A percentile compares a stretch with the other conserved stretches of the same genome.
Evolutionary conservation across 2,888 invertebrate species (phyloP).

Genomic region (Argyresthia albistria): DNA sequence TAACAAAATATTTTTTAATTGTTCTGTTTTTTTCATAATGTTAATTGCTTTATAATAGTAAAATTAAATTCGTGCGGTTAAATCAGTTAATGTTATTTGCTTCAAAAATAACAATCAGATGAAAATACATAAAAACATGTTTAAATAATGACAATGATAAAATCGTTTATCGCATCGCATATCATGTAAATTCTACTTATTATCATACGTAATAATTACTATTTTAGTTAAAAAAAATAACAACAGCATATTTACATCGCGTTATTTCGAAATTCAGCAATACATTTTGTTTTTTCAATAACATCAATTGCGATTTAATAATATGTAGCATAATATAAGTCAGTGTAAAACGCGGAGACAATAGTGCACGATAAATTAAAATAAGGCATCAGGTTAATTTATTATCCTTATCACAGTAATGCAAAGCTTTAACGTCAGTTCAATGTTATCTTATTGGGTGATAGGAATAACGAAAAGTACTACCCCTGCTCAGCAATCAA

Average conservation of each 20-base stretch:
- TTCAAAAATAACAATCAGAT: slow-evolving; percentile 33
- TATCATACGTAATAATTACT: slow-evolving; percentile 8
- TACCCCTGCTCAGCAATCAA: too few species aligned
- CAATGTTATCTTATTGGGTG: not conserved
- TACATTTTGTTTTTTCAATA: not conserved
- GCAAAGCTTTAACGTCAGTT: slow-evolving; percentile 16
- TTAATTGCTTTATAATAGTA: slow-evolving; percentile 29
- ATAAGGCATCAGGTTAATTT: slow-evolving; percentile 29
- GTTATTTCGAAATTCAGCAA: not conserved
- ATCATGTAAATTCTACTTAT: too few species aligned
- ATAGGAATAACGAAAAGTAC: too few species aligned
- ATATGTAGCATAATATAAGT: not conserved
- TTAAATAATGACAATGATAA: too few species aligned
- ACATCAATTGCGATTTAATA: too few species aligned
- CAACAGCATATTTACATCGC: not conserved
- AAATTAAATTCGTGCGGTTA: slow-evolving; percentile 66
- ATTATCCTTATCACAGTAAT: slow-evolving; percentile 42
- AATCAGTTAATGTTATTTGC: slow-evolving; percentile 33
- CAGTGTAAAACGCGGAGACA: slow-evolving; percentile 7
- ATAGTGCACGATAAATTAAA: slow-evolving; percentile 19
- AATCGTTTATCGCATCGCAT: too few species aligned
- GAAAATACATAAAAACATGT: slow-evolving; percentile 11
- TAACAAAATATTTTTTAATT: slow-evolving; percentile 49
- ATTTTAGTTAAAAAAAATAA: not conserved
- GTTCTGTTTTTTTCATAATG: slow-evolving; percentile 37